Percentiles rank a stretch among this genome's conserved stretches.
phyloP scores from a whole-genome alignment of 2,797 vertebrate genomes.

The Capromys pilorides region DNA sequence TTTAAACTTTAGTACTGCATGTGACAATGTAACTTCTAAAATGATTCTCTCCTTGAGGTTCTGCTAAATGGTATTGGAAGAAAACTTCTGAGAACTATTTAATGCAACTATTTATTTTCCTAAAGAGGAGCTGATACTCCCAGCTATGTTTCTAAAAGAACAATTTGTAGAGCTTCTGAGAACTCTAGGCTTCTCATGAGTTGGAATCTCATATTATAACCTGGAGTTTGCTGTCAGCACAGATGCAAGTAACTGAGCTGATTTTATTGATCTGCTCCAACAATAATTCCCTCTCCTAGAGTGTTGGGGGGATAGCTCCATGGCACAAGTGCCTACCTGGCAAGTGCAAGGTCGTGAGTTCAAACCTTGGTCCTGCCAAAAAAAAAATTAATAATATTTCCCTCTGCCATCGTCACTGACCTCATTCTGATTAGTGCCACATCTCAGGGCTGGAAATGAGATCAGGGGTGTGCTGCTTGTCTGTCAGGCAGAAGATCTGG shows the following conservation, averaged over 20 bases:
- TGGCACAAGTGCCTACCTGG: too few relatives aligned
- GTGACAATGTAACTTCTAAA: not conserved
- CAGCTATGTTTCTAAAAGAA: constrained; percentile 2
- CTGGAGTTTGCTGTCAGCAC: not conserved
- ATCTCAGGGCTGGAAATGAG: not conserved
- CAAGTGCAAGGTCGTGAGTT: too few relatives aligned
- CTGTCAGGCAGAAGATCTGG: not conserved
- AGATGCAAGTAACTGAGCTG: not conserved
- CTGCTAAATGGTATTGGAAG: constrained; percentile 42
- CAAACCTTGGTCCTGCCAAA: too few relatives aligned
- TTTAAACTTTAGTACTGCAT: constrained; percentile 46
- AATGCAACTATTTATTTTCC: not conserved
- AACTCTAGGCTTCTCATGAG: not conserved
- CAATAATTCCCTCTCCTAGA: not conserved
- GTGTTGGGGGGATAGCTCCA: too few relatives aligned
- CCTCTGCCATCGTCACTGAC: too few relatives aligned
- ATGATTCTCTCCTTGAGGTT: not conserved
- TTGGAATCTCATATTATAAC: too few relatives aligned
- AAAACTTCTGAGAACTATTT: constrained; percentile 47
- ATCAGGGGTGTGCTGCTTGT: not conserved
- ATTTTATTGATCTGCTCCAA: not conserved
- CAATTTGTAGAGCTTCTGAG: not conserved
- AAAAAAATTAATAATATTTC: not conserved
- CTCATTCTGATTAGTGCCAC: not conserved
- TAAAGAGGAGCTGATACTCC: not conserved